Percentiles rank a stretch among this genome's conserved stretches.
Evolutionary conservation across 2,797 vertebrate genomes (phyloP).

Genomic region (Avahi laniger): DNA sequence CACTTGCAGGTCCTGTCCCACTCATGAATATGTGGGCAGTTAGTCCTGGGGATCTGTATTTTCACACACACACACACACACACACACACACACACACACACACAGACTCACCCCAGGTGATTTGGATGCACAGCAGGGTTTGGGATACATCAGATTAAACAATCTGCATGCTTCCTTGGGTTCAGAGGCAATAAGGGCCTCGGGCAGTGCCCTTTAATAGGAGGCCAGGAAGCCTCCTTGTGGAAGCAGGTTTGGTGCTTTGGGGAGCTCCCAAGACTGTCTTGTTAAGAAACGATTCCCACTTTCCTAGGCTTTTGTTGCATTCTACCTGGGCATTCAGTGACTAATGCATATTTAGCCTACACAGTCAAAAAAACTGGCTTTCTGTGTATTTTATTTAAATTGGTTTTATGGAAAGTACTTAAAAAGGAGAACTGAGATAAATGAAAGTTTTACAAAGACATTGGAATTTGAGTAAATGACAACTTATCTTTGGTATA

Average conservation of each 20-base stretch:
- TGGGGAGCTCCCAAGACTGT: neutral
- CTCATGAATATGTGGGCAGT: neutral
- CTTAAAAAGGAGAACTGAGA: conserved; percentile 12
- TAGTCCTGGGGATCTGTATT: neutral
- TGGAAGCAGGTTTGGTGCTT: neutral
- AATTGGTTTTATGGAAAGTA: conserved; percentile 32
- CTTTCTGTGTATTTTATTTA: conserved; percentile 12
- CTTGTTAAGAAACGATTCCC: neutral
- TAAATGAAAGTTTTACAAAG: conserved; percentile 45
- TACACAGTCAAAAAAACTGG: neutral
- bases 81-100: neutral
- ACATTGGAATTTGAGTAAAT: conserved; percentile 43
- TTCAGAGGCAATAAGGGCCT: neutral
- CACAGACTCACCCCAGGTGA: neutral
- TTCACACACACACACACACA: neutral
- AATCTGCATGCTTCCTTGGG: neutral
- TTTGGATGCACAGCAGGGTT: neutral
- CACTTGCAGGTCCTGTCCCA: neutral
- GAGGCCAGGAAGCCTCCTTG: neutral
- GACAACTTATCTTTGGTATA: conserved; percentile 44
- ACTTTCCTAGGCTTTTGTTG: neutral
- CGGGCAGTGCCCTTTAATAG: neutral
- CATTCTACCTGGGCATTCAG: neutral
- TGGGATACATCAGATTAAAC: neutral
- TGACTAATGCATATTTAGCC: neutral